Base-by-base conservation (phyloP, 1,140 invertebrate genomes). In the Aradophagus sp. region DNA sequence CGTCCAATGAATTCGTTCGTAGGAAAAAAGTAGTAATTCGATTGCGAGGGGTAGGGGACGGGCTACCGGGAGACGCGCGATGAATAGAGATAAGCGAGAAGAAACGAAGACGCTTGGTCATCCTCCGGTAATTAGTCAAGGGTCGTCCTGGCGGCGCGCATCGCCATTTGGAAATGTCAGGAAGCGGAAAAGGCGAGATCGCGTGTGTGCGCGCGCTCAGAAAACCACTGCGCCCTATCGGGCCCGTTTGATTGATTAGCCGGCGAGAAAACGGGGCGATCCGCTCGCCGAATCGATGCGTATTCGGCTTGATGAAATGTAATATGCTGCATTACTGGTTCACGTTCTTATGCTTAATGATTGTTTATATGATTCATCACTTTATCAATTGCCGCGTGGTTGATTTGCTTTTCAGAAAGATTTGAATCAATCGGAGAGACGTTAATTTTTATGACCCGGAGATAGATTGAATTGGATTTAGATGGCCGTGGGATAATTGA, bases 51-150 rank as follows among this genome's bases (percentile, higher is more conserved):
- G 26, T 31, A 68, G 52, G 47, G n/a, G 42, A 19, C 20, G 14
- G 12, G 17, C 32, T 13, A n/a, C n/a, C n/a, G 27, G 35, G 55
- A 42, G 47, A 61, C 45, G 48, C 42, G 44, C 59, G 39, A 75
- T 75, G 73, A 74, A 78, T 75, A 70, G 76, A 83, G 83, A 84
- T 84, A 83, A 83, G 82, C 75, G 80, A 79, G 77, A 81, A n/a
- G 39, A 14, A 27, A 61, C 41, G 78, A 81, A 84, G 75, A 80
- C 77, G 82, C 84, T 73, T 75, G 83, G 80, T 85, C 84, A 85
- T 84, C 77, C 82, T 76, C 48, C 20, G 71, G 76, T 83, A 84
- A 85, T 85, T 84, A 85, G 82, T 84, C 80, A 84, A 83, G 82
- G 80, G 80, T 80, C 70, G 75, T 56, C 74, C 35, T 52, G 47